phyloP scores from a whole-genome alignment of 2,113 vertebrate genomes.

The Boulengeromyrus knoepffleri region DNA sequence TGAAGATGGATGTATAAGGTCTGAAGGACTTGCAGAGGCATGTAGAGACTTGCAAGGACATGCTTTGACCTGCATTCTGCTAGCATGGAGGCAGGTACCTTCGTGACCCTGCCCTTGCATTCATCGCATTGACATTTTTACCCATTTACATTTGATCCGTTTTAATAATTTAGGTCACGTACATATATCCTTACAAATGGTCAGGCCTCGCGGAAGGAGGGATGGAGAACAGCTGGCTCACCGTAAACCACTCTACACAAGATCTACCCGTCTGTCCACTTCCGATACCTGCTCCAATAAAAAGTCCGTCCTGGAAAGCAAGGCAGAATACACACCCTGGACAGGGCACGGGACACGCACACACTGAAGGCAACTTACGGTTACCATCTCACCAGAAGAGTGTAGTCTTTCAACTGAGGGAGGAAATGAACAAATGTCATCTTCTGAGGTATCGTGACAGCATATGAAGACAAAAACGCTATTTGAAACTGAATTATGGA shows the following conservation, averaged over 20 bases:
- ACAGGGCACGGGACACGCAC: background rate
- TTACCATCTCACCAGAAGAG: background rate
- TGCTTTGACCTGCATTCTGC: constrained; percentile 12
- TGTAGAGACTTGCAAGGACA: background rate
- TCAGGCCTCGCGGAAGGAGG: background rate
- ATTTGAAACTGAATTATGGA: background rate
- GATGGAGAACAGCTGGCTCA: background rate
- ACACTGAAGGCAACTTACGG: background rate
- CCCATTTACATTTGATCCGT: background rate
- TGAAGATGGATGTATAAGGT: constrained; percentile 3
- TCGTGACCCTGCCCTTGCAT: constrained; percentile 1
- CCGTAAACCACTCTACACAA: background rate
- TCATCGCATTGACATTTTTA: background rate
- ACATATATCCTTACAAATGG: background rate
- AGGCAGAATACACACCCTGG: background rate
- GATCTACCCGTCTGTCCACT: background rate
- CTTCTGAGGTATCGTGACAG: background rate
- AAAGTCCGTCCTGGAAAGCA: background rate
- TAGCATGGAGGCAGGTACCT: constrained; percentile 7
- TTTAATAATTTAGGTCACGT: background rate
- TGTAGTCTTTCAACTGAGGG: background rate
- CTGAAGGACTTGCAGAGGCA: background rate
- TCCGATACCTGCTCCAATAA: background rate
- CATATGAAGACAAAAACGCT: background rate
- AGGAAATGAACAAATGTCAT: background rate